Base-by-base conservation (phyloP, 2,113 vertebrate species). In the Myocastor coypus region DNA sequence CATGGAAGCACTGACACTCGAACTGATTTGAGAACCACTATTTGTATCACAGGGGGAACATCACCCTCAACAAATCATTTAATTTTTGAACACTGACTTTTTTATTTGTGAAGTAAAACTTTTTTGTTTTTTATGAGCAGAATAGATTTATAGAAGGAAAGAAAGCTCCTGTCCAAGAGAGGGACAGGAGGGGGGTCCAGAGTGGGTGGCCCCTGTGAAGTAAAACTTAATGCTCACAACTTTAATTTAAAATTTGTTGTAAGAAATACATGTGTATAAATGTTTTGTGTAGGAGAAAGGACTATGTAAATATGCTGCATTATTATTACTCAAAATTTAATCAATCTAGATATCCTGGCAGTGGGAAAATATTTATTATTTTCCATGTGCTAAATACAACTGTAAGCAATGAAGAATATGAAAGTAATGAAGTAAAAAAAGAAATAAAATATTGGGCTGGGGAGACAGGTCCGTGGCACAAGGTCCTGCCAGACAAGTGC, bases 251-350 rank as follows among this genome's bases (percentile, higher is more conserved):
- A 81, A 1, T 1, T 59, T 95, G 78, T 89, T 97, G 68, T 40
- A 34, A 93, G 80, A 96, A 95, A 87, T 94, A 89, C 89, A 40
- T 91, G 55, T 78, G 55, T 96, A 59, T 78, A 80, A 95, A 87
- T 93, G 34, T 4, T 95, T 97, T 89, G 59, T 91, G 46, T 87
- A 86, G 95, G 75, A 96, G 52, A 96, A 96, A 94, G 42, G 40
- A 20, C 32, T 87, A 89, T 91, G 68, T 37, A 94, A 96, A 91
- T 93, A 12, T 94, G 73, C 89, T 13, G 1, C 32, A 83, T 95
- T 96, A 40, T 85, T 95, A 96, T 89, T 96, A 94, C 77, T 73
- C 40, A 95, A 66, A 96, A 91, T 93, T 94, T 94, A 96, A 96
- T 96, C 95, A 96, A 83, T 26, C 66, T 80, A 24, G 46, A 63